Evolutionary conservation across 2,113 vertebrate species (phyloP).

Genomic region (Aix galericulata): DNA sequence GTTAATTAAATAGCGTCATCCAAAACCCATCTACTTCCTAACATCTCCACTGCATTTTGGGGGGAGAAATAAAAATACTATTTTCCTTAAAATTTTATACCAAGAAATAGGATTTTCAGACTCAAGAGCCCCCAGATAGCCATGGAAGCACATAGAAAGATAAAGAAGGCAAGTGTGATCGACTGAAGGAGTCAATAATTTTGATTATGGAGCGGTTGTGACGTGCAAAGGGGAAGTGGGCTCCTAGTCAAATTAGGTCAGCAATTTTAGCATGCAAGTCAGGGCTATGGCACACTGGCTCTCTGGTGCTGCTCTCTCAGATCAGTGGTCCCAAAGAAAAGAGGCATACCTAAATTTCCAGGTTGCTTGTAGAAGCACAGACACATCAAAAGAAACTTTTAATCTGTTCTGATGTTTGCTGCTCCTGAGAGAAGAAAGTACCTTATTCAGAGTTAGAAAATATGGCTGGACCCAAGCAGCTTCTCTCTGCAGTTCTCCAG

Average conservation of each 20-base stretch:
- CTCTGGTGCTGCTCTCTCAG: background rate
- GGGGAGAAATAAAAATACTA: background rate
- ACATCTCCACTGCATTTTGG: background rate
- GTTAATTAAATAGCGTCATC: background rate
- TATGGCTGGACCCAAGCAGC: background rate
- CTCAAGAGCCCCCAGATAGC: background rate
- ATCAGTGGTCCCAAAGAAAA: background rate
- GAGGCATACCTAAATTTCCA: background rate
- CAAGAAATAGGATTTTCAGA: rapidly evolving
- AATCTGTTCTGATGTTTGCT: background rate
- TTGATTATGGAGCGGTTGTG: background rate
- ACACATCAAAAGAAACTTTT: constrained; percentile 19
- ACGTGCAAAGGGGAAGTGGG: background rate
- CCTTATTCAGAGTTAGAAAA: constrained; percentile 13
- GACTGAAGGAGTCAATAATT: background rate
- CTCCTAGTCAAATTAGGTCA: background rate
- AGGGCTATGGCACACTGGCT: background rate
- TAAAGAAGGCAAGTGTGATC: background rate
- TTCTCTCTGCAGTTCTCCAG: background rate
- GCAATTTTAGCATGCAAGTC: background rate
- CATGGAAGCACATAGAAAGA: background rate
- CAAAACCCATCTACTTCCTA: background rate
- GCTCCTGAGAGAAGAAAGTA: constrained; percentile 2
- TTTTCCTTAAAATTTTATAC: background rate
- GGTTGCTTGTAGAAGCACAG: background rate